Evolutionary conservation across 2,888 invertebrate species (phyloP).

Genomic region (Eupsilia transversa): DNA sequence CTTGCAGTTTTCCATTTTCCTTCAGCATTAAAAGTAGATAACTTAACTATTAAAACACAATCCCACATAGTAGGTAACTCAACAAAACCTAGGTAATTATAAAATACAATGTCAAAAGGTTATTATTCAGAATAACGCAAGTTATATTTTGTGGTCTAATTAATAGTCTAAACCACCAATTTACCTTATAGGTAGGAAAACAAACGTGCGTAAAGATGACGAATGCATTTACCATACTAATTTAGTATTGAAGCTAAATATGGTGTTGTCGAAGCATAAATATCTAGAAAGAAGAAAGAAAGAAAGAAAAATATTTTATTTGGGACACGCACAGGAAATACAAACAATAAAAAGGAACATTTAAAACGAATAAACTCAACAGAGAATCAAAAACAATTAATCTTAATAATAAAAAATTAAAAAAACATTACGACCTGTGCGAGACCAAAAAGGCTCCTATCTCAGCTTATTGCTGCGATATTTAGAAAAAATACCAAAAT

Average conservation of each 20-base stretch:
- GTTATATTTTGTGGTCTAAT: slow-evolving; percentile 4
- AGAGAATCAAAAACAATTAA: too few species aligned
- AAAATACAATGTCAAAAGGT: neutral
- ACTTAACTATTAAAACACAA: neutral
- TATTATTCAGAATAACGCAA: neutral
- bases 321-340: too few species aligned
- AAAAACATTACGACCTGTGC: too few species aligned
- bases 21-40: too few species aligned
- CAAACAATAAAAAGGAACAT: too few species aligned
- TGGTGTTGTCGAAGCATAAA: neutral
- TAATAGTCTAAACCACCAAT: neutral
- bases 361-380: too few species aligned
- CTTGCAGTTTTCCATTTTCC: neutral
- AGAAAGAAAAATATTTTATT: too few species aligned
- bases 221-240: neutral
- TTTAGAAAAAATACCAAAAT: too few species aligned
- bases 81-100: neutral
- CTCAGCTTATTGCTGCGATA: too few species aligned
- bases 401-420: too few species aligned
- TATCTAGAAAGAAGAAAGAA: too few species aligned
- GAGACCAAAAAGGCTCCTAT: too few species aligned
- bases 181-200: slow-evolving; percentile 9
- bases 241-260: neutral
- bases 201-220: neutral
- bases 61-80: neutral